Evolutionary conservation across 2,888 invertebrate genomes (phyloP).

Genomic region (Temnothorax ravouxi): DNA sequence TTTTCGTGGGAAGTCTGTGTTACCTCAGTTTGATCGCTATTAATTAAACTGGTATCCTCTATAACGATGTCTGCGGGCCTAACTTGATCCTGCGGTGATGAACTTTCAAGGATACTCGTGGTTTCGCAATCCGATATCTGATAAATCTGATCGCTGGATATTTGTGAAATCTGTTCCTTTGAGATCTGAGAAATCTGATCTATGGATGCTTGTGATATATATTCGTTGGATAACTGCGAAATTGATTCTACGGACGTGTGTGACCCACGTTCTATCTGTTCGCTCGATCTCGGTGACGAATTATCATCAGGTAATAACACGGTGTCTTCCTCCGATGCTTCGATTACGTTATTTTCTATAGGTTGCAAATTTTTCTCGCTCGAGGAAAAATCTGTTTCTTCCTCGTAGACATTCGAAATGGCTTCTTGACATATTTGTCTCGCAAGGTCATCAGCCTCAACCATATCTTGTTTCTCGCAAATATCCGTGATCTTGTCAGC

Average conservation of each 20-base stretch:
- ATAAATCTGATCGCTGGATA: constrained; percentile 77
- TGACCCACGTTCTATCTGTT: constrained; percentile 67
- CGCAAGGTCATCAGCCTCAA: constrained; percentile 52
- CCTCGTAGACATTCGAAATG: constrained; percentile 66
- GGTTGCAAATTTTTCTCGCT: constrained; percentile 61
- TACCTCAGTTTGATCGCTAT: constrained; percentile 68
- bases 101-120: constrained; percentile 74
- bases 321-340: constrained; percentile 69
- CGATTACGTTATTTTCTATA: constrained; percentile 62
- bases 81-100: constrained; percentile 69
- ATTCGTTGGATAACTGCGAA: constrained; percentile 72
- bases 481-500: constrained; percentile 48
- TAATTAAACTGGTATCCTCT: constrained; percentile 71
- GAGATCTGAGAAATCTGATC: constrained; percentile 74
- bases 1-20: constrained; percentile 72
- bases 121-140: constrained; percentile 79
- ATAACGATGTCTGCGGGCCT: constrained; percentile 72
- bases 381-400: constrained; percentile 67
- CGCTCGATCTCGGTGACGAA: constrained; percentile 65
- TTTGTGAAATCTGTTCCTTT: constrained; percentile 74
- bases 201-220: constrained; percentile 61
- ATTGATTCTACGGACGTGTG: constrained; percentile 67
- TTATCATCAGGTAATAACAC: constrained; percentile 66
- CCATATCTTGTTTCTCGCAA: constrained; percentile 60
- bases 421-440: constrained; percentile 58